Evolutionary conservation across 2,888 invertebrate species (phyloP), one percentile per base, ranked within the genome.

Genomic region (Drosophila merina): DNA sequence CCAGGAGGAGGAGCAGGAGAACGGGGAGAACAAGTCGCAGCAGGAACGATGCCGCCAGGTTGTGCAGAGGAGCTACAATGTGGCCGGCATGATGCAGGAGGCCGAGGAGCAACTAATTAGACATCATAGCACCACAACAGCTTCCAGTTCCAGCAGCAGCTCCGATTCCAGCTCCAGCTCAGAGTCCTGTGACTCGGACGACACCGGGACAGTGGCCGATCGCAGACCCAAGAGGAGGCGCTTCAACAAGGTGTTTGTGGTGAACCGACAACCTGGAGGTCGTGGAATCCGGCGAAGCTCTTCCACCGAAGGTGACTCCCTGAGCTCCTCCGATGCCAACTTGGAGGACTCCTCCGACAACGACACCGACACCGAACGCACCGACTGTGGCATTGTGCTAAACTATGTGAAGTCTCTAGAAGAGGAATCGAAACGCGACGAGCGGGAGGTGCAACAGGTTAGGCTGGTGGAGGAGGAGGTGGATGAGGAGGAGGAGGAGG

Each of bases 201-300:
- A 93, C 75, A 93, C 93, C 0, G 95, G 94, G 10, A 93, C 88
- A 75, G 94, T 89, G 86, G 94, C 90, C 88, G 94, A 89, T 92
- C 93, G 86, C 0, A 92, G 93, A 52, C 91, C 92, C 9, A 93
- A 93, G 74, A 92, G 92, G 55, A 92, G 92, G 57, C 90, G 92
- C 40, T 95, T 95, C 86, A 94, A 94, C 36, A 93, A 94, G 58
- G 94, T 95, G 14, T 95, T 95, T 87, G 94, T 95, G 1, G 95
- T 95, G 20, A 95, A 95, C 83, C 94, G 94, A 6, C 85, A 86
- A 63, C 72, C 73, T 3, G 82, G 78, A 0, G 72, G 64, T 0
- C 54, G 63, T 4, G 71, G 40, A 9, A n/a, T 36, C n/a, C 58
- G 79, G 47, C 14, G 93, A 36, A 77, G 86, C 92, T 94, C 94